Percentiles rank a stretch among this genome's conserved stretches.
Evolutionary conservation across 2,888 invertebrate species (phyloP).

Genomic region (Chloroclystis v-ata): DNA sequence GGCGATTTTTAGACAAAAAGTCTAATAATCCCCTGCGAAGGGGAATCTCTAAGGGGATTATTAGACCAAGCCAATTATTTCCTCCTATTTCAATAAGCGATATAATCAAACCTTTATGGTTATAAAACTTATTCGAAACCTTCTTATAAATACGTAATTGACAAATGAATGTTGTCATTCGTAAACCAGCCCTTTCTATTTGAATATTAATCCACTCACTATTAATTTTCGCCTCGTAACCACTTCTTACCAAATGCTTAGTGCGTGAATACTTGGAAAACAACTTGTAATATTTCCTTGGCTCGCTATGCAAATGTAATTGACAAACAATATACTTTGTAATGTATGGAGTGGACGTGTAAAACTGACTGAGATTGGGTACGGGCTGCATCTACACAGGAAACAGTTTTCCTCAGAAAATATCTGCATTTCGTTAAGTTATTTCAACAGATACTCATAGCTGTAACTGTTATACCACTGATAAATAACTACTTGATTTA

Average conservation of each 20-base stretch:
- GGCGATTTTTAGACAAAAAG: too few relatives aligned
- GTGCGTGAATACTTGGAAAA: not conserved
- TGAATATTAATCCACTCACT: not conserved
- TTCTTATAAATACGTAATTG: too few relatives aligned
- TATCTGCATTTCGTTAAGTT: too few relatives aligned
- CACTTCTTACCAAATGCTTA: conserved; percentile 2
- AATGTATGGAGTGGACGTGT: conserved; percentile 62
- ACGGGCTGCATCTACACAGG: conserved; percentile 20
- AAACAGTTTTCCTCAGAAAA: not conserved
- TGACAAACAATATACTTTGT: conserved; percentile 66
- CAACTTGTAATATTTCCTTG: conserved; percentile 5
- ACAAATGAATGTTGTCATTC: not conserved
- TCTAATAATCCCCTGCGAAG: too few relatives aligned
- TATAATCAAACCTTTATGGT: too few relatives aligned
- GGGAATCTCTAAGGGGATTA: too few relatives aligned
- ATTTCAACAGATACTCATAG: too few relatives aligned
- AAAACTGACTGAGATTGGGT: conserved; percentile 54
- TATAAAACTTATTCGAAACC: too few relatives aligned
- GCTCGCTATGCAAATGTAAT: conserved; percentile 64
- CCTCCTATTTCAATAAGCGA: too few relatives aligned
- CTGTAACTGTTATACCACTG: too few relatives aligned
- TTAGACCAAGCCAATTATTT: too few relatives aligned
- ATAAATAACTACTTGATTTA: too few relatives aligned
- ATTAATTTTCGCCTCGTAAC: conserved; percentile 7
- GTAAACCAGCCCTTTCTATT: not conserved